These are phyloP conservation scores for Halichoeres trimaculatus DNA, from an alignment of 2,113 vertebrate species.

Conservation along the genomic window DNA sequence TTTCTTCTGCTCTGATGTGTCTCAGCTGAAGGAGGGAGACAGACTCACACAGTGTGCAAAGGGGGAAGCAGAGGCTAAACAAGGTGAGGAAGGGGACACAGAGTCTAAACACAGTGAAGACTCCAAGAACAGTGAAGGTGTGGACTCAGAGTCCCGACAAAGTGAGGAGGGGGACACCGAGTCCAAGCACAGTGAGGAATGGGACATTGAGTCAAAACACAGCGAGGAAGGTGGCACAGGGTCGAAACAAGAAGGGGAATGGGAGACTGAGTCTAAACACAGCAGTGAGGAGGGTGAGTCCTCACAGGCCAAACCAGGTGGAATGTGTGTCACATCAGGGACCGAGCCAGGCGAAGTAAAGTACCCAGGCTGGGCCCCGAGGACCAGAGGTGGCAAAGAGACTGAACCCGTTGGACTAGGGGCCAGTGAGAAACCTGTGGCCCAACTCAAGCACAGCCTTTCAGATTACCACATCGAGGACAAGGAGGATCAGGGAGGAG, in stretches of 20 bases:
- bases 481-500: constrained; percentile 58
- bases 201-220: constrained; percentile 78
- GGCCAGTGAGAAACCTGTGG: constrained; percentile 58
- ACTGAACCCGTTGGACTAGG: constrained; percentile 28
- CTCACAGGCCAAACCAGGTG: constrained; percentile 45
- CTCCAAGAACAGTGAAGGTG: constrained; percentile 78
- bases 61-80: constrained; percentile 57
- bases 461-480: constrained; percentile 71
- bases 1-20: constrained; percentile 86
- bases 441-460: constrained; percentile 68
- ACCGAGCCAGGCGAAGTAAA: constrained; percentile 63
- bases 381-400: constrained; percentile 24
- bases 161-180: constrained; percentile 78
- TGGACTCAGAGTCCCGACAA: constrained; percentile 72
- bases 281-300: constrained; percentile 75
- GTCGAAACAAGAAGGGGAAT: constrained; percentile 68
- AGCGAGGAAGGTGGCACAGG: constrained; percentile 76
- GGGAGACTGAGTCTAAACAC: constrained; percentile 70
- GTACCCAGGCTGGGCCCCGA: constrained; percentile 39
- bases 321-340: constrained; percentile 8
- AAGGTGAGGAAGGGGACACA: constrained; percentile 55
- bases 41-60: constrained; percentile 55
- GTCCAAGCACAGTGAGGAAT: constrained; percentile 82
- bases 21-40: constrained; percentile 73
- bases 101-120: constrained; percentile 79